Percentiles rank a stretch among this genome's conserved stretches.
These are phyloP conservation scores for Tupiocoris notatus DNA, from an alignment of 2,888 invertebrate genomes.

Conservation along the genomic window DNA sequence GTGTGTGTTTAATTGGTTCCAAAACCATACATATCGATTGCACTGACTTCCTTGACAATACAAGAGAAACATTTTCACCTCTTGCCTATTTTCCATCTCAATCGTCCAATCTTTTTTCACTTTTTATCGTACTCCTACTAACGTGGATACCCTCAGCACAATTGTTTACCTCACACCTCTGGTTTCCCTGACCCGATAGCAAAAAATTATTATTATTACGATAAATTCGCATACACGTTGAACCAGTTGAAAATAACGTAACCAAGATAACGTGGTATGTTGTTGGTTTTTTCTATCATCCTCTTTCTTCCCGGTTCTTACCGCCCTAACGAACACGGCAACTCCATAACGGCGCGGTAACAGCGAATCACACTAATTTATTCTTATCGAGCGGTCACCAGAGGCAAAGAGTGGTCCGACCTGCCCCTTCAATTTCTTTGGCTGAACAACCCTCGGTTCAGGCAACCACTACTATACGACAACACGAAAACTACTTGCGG, in stretches of 20 bases:
- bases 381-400: not conserved
- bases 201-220: not conserved
- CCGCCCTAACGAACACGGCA: not conserved
- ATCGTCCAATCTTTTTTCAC: too few relatives aligned
- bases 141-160: too few relatives aligned
- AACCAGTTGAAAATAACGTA: not conserved
- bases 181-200: not conserved
- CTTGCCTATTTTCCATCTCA: slow-evolving; percentile 10
- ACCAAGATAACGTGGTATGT: not conserved
- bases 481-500: too few relatives aligned
- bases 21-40: too few relatives aligned
- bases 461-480: too few relatives aligned
- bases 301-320: not conserved
- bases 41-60: too few relatives aligned
- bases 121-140: too few relatives aligned
- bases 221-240: not conserved
- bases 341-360: not conserved
- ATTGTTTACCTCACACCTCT: not conserved
- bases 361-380: not conserved
- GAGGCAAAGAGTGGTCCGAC: not conserved
- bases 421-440: not conserved
- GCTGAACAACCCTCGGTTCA: too few relatives aligned
- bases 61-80: not conserved
- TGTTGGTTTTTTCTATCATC: not conserved
- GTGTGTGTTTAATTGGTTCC: too few relatives aligned